Conservation (phyloP, 2,888 invertebrate species). For the Sympetrum striolatum region DNA sequence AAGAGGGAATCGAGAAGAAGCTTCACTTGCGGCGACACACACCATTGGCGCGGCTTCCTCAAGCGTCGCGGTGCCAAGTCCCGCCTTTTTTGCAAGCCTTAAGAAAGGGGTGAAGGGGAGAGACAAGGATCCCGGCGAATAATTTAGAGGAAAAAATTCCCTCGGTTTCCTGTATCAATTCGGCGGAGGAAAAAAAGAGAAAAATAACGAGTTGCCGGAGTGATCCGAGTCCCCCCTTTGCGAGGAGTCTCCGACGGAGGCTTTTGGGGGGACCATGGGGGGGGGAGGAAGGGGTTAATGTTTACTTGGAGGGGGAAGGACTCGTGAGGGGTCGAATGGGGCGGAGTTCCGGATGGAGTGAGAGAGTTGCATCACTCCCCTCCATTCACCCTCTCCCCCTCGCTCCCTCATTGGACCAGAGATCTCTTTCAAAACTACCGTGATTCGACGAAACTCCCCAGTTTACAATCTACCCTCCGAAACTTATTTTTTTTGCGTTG, state of each 20-base stretch:
- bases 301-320: not conserved
- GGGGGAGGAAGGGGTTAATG: not conserved
- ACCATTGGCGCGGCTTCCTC: conserved; percentile 8
- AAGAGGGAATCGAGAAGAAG: not conserved
- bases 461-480: not conserved
- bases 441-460: not conserved
- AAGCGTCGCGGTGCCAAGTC: not conserved
- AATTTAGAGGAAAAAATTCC: not conserved
- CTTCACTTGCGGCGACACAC: not conserved
- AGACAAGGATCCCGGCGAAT: not conserved
- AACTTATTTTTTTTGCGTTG: no score
- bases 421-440: not conserved
- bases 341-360: not conserved
- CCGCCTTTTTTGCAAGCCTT: not conserved
- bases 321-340: not conserved
- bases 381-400: not conserved
- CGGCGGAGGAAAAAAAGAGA: not conserved
- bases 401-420: not conserved
- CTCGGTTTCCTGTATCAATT: not conserved
- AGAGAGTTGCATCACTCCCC: not conserved
- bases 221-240: no score
- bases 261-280: no score
- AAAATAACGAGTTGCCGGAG: not conserved
- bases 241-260: no score
- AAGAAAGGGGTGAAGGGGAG: not conserved